Conservation (phyloP, 2,113 vertebrate genomes). For the Corapipo altera region DNA sequence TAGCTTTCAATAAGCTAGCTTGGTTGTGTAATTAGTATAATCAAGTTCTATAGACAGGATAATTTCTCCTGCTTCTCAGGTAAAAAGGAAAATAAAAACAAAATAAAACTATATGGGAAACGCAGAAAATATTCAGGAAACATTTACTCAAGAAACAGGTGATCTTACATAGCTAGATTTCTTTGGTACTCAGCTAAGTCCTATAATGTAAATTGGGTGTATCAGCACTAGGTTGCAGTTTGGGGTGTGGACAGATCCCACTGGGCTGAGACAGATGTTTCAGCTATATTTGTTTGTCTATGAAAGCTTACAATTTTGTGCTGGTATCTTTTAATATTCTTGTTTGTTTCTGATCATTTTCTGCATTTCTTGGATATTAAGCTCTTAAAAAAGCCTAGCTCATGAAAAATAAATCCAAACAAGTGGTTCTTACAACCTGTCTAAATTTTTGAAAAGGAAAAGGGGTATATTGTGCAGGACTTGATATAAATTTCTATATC, state of each 20-base stretch:
- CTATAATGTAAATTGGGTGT: background rate
- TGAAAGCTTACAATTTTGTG: constrained; percentile 49
- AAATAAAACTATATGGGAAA: background rate
- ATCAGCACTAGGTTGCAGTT: background rate
- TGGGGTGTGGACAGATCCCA: background rate
- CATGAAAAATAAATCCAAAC: background rate
- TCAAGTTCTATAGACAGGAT: background rate
- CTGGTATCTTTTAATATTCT: constrained; percentile 48
- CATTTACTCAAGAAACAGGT: background rate
- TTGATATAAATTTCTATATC: background rate
- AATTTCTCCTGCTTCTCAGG: background rate
- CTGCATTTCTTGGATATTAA: constrained; percentile 54
- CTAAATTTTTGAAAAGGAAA: constrained; percentile 37
- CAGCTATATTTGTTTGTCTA: constrained; percentile 25
- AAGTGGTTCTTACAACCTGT: background rate
- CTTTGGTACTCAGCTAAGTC: background rate
- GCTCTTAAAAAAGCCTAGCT: background rate
- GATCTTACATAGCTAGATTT: background rate
- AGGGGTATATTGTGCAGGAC: constrained; percentile 21
- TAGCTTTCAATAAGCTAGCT: background rate
- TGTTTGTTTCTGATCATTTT: constrained; percentile 54
- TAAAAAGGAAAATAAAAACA: background rate
- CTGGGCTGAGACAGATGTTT: constrained; percentile 30
- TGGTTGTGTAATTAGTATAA: background rate
- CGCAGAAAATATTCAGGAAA: constrained; percentile 36